A percentile compares a stretch with the other conserved stretches of the same genome.
Conservation (phyloP, 2,888 invertebrate species). For the Autographa gamma region DNA sequence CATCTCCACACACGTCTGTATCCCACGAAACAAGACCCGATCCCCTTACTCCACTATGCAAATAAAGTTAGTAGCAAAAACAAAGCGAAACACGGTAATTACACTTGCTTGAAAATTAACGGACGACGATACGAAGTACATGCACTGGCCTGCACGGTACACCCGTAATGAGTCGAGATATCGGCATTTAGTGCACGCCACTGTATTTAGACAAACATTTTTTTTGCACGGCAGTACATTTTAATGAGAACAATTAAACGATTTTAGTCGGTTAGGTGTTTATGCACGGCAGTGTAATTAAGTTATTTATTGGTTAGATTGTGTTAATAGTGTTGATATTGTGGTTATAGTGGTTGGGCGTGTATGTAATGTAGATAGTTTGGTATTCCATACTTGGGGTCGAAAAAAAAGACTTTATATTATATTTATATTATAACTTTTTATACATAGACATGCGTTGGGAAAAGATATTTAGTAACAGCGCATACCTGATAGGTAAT, state of each 20-base stretch:
- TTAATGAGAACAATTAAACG: slow-evolving; percentile 54
- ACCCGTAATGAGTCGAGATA: slow-evolving; percentile 83
- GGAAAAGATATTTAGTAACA: no score
- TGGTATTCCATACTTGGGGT: background rate
- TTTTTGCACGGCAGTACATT: slow-evolving; percentile 41
- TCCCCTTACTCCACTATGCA: slow-evolving; percentile 83
- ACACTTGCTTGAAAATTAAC: slow-evolving; percentile 88
- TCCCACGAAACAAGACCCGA: slow-evolving; percentile 69
- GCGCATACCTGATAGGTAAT: no score
- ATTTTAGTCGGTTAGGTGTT: slow-evolving; percentile 28
- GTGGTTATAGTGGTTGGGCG: background rate
- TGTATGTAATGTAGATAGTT: background rate
- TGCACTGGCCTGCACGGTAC: slow-evolving; percentile 72
- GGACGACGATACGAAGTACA: slow-evolving; percentile 85
- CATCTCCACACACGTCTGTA: slow-evolving; percentile 64
- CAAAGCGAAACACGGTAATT: slow-evolving; percentile 87
- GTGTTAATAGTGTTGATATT: slow-evolving; percentile 1
- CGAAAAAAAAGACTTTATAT: background rate
- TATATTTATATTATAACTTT: background rate
- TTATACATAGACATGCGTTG: no score
- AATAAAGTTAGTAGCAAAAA: slow-evolving; percentile 89
- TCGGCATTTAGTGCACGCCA: slow-evolving; percentile 76
- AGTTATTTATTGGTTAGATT: background rate
- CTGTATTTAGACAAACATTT: slow-evolving; percentile 63
- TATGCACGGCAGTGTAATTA: slow-evolving; percentile 18